Conservation (phyloP, 2,113 vertebrate genomes). For the human region DNA sequence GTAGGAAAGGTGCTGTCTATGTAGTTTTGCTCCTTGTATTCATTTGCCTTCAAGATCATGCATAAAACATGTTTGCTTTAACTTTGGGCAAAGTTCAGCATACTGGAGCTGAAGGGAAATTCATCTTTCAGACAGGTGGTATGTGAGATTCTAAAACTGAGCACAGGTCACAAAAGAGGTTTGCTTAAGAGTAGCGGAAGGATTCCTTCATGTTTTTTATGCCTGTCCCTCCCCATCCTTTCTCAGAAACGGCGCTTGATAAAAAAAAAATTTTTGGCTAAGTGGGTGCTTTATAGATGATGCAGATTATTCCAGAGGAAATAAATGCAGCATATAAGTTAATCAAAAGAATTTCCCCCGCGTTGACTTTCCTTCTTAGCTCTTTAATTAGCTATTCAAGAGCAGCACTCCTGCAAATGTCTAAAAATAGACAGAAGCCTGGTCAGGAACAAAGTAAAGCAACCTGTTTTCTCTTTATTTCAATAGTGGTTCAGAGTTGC, state of each 20-base stretch:
- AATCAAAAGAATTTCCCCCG: slow-evolving; percentile 42
- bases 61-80: slow-evolving; percentile 53
- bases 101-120: slow-evolving; percentile 28
- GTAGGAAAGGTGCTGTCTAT: background rate
- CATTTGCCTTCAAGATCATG: slow-evolving; percentile 39
- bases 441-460: slow-evolving; percentile 66
- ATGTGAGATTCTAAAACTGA: background rate
- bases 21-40: background rate
- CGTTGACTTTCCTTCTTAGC: slow-evolving; percentile 59
- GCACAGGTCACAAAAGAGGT: background rate
- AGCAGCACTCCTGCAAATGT: slow-evolving; percentile 63
- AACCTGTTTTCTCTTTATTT: slow-evolving; percentile 14
- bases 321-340: slow-evolving; percentile 42
- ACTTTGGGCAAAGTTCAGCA: slow-evolving; percentile 28
- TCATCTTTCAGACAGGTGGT: slow-evolving; percentile 9
- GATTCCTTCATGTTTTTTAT: background rate
- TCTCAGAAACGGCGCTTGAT: background rate
- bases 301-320: background rate
- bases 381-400: slow-evolving; percentile 78
- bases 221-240: background rate
- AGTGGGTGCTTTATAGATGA: background rate
- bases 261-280: background rate
- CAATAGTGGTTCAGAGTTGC: background rate
- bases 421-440: slow-evolving; percentile 75
- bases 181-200: background rate